Percentiles rank a stretch among this genome's conserved stretches.
These are phyloP conservation scores for Mirza zaza DNA, from an alignment of 2,113 vertebrate species.

Conservation along the genomic window DNA sequence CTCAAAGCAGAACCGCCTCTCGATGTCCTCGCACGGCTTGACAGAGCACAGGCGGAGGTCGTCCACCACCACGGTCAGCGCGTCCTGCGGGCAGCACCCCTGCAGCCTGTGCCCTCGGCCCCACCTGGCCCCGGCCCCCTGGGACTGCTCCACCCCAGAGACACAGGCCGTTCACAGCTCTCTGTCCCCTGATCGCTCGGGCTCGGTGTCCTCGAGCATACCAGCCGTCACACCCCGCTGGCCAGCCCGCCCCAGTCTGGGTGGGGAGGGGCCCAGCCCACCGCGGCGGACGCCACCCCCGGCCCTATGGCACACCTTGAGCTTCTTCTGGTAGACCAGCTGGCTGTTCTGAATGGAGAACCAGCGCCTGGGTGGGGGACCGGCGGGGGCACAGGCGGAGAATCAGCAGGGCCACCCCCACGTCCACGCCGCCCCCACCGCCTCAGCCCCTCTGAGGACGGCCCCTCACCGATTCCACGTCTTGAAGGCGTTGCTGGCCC, in stretches of 20 bases:
- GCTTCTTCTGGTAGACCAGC: conserved; percentile 98
- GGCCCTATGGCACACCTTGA: conserved; percentile 88
- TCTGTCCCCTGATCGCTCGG: neutral
- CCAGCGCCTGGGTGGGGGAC: conserved; percentile 89
- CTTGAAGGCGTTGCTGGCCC: conserved; percentile 98
- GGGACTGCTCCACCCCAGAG: neutral
- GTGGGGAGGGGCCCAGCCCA: neutral
- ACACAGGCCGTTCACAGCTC: neutral
- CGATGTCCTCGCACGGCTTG: conserved; percentile 96
- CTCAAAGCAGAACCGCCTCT: conserved; percentile 98
- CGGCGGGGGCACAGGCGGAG: too few species aligned
- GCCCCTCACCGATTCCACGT: conserved; percentile 95
- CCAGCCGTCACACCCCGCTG: neutral
- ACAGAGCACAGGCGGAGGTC: conserved; percentile 96
- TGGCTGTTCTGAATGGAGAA: conserved; percentile 99
- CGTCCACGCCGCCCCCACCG: neutral
- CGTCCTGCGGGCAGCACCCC: conserved; percentile 85
- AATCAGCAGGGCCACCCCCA: neutral
- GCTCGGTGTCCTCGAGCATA: neutral
- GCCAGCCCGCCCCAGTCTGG: neutral
- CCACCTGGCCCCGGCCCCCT: neutral
- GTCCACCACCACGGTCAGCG: conserved; percentile 96
- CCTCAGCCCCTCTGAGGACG: neutral
- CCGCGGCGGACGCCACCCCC: neutral
- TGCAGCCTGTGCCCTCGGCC: rapidly evolving